Evolutionary conservation across 1,140 invertebrate species (phyloP), one percentile per base, ranked within the genome.

Genomic region (Arion vulgaris): DNA sequence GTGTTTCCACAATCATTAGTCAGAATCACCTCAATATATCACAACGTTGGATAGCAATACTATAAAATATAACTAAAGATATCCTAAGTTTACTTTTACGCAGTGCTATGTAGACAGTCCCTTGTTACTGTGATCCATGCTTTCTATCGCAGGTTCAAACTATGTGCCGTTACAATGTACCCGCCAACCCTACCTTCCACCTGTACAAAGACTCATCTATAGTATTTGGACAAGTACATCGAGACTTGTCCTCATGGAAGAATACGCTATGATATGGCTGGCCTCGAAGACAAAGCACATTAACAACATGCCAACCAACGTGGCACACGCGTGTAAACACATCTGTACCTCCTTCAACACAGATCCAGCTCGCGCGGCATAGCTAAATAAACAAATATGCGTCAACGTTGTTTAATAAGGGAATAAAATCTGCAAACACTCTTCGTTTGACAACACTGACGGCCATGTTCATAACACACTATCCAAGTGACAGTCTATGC

Each of bases 161-260:
- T n/a, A n/a, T n/a, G n/a, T n/a, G n/a, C n/a, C n/a, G n/a, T n/a
- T n/a, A n/a, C n/a, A n/a, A n/a, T n/a, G n/a, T n/a, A n/a, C n/a
- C n/a, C n/a, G n/a, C n/a, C n/a, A n/a, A n/a, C n/a, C n/a, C n/a
- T n/a, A n/a, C n/a, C n/a, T n/a, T n/a, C n/a, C 41, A 45, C 34
- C 74, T 88, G 62, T 89, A 86, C 13, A 36, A 77, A 34, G 0
- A 39, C 26, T 11, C 53, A 39, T 11, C 15, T 36, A 23, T 71
- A 9, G 68, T 71, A 9, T 34, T 13, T 71, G 32, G 36, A 23
- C n/a, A 74, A 28, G 49, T 36, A 74, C 32, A 74, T 38, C 39
- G 32, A 74, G 38, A 23, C 51, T 7, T 19, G 51, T 57, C 26
- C 51, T 57, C 17, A 23, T 23, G 19, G 26, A 57, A 17, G 51